Evolutionary conservation across 2,113 vertebrate genomes (phyloP), one percentile per base, ranked within the genome.

Genomic region (Prunella himalayana): DNA sequence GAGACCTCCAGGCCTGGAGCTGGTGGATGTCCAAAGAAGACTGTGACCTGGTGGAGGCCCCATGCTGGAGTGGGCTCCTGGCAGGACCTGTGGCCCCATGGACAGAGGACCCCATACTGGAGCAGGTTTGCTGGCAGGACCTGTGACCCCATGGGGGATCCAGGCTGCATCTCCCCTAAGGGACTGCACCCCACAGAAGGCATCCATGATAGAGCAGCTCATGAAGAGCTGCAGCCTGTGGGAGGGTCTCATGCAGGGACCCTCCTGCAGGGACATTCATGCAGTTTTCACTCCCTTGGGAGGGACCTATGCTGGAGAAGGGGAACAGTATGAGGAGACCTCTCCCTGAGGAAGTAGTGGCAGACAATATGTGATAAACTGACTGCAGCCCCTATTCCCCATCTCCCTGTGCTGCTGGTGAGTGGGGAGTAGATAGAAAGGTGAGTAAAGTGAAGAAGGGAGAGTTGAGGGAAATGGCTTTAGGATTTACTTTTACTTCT

Each of bases 11-110:
- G 7, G 23, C 12, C 39, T 9, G 15, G 15, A 59, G 39, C 31
- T 47, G 13, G 24, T 8, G 19, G 19, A 11, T 64, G 18, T 42
- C 49, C 31, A 27, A 53, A 53, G 23, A 25, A 76, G n/a, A 9
- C 5, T 19, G 13, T 69, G 23, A 41, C 11, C 10, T 7, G 0
- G 1, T 64, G 13, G 28, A 20, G 18, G 33, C 8, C 14, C 13
- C 5, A 0, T 24, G 14, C 13, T 69, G 49, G 23, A 73, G 37
- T 20, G 60, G 51, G 22, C 6, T 66, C 7, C n/a, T 79, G 16
- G 30, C 59, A 60, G 66, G 30, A 31, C 17, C 10, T 79, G 11
- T 14, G 33, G 14, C 8, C 35, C 19, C 0, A 0, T 17, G 35
- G 30, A 47, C 33, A 45, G n/a, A 68, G 19, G 21, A 73, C 7